Base-by-base conservation (phyloP, 2,888 invertebrate genomes). In the Cryptocheilus praepositus region DNA sequence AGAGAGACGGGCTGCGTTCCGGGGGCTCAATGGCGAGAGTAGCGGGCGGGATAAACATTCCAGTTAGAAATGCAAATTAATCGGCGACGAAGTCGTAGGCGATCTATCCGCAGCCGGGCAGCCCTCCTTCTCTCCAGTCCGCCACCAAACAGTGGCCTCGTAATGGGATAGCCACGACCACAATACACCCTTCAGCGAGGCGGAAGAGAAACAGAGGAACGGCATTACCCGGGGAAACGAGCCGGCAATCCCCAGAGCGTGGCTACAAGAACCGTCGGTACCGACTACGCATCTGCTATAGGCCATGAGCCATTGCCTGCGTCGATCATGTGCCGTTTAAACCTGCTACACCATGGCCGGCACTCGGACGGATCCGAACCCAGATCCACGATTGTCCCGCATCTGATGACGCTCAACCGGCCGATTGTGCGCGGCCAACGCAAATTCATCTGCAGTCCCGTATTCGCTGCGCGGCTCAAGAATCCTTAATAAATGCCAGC, bases 201-300 rank as follows among this genome's bases (percentile, higher is more conserved):
- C 83, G 84, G 84, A 87, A 86, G 84, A 85, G 87, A 85, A 87
- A 87, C 87, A 86, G 85, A 85, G 82, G 86, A 87, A 86, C 76
- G 82, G 85, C 87, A 87, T 87, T 87, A 87, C 77, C 49, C 81
- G 71, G 78, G 77, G 79, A 80, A 82, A 77, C 78, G 77, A 77
- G 71, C 70, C 74, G 76, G 78, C 77, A 78, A 77, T 80, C 76
- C 78, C 77, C 44, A 56, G 36, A 46, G 77, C 77, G 77, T 19
- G 46, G 70, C 75, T 80, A 72, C 76, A 79, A 76, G 81, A 74
- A 77, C 77, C 76, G 71, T 74, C 76, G 71, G 60, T 70, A 61
- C 68, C 73, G 70, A 67, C 73, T 63, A 45, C 58, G 65, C 19
- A 61, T 60, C 62, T 28, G 16, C 49, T 13, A 49, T 49, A 5